Conservation (phyloP, 2,888 invertebrate genomes). For the Drosophila leonis region DNA sequence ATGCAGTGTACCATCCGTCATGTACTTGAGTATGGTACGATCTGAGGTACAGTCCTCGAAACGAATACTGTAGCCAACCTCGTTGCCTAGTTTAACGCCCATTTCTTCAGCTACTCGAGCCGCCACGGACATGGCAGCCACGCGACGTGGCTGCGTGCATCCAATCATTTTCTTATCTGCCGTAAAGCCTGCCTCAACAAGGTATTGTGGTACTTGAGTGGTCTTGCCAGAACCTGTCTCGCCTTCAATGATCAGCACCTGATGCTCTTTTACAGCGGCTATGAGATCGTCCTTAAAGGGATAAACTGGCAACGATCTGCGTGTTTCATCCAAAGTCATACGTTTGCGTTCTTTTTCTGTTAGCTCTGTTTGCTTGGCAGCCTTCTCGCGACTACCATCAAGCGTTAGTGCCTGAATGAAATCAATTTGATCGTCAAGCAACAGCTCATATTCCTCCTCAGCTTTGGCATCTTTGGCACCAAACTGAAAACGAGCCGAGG, state of each 20-base stretch:
- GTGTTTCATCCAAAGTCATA: slow-evolving; percentile 95
- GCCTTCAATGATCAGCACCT: slow-evolving; percentile 97
- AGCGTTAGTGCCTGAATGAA: slow-evolving; percentile 96
- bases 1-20: slow-evolving; percentile 99
- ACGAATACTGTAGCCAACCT: slow-evolving; percentile 95
- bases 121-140: slow-evolving; percentile 99
- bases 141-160: slow-evolving; percentile 98
- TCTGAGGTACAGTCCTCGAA: slow-evolving; percentile 99
- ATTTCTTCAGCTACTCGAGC: slow-evolving; percentile 99
- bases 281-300: slow-evolving; percentile 96
- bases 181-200: slow-evolving; percentile 97
- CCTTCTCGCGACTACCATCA: slow-evolving; percentile 88
- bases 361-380: slow-evolving; percentile 87
- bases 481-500: slow-evolving; percentile 95
- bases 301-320: slow-evolving; percentile 96
- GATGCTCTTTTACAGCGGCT: slow-evolving; percentile 95
- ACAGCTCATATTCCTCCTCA: slow-evolving; percentile 94
- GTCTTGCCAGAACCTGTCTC: slow-evolving; percentile 99
- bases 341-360: slow-evolving; percentile 90
- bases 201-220: slow-evolving; percentile 99
- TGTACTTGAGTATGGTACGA: slow-evolving; percentile 98
- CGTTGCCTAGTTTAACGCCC: slow-evolving; percentile 97
- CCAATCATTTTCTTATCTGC: slow-evolving; percentile 95
- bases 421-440: slow-evolving; percentile 98
- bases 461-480: slow-evolving; percentile 94